These are phyloP conservation scores for Sterna hirundo DNA, from an alignment of 2,113 vertebrate species.

Conservation along the genomic window DNA sequence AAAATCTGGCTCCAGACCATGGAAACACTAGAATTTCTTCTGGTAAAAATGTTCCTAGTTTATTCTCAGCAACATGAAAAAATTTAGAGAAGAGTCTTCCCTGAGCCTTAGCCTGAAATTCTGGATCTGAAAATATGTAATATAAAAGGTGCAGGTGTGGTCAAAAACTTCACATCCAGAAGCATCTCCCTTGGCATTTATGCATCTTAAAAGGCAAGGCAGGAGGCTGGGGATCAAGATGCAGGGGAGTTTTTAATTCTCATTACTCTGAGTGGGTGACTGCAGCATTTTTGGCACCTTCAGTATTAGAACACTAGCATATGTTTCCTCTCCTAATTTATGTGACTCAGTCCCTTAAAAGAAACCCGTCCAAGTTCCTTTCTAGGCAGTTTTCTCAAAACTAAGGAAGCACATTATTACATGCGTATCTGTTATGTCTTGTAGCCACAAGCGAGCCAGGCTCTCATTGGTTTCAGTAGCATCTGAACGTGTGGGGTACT, in stretches of 20 bases:
- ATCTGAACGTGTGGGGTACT: neutral
- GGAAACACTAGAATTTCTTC: neutral
- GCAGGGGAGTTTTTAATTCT: neutral
- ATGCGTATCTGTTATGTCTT: neutral
- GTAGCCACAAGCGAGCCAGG: neutral
- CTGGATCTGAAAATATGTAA: neutral
- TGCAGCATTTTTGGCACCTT: conserved; percentile 17
- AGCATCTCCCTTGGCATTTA: neutral
- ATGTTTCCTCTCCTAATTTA: conserved; percentile 44
- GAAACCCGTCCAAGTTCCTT: conserved; percentile 23
- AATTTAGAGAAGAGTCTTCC: neutral
- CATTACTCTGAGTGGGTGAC: conserved; percentile 28
- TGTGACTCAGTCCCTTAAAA: conserved; percentile 3
- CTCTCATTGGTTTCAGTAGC: neutral
- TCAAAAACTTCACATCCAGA: neutral
- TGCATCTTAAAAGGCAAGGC: neutral
- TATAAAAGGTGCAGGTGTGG: neutral
- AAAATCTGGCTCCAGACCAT: neutral
- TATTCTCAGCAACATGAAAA: neutral
- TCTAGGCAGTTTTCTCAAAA: neutral
- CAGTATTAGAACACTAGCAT: conserved; percentile 44
- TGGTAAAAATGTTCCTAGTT: neutral
- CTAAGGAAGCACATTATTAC: neutral
- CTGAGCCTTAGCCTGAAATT: neutral
- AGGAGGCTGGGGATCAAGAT: neutral